Percentiles rank a stretch among this genome's conserved stretches.
These are phyloP conservation scores for Drosophila chauvacae DNA, from an alignment of 1,140 invertebrate species.

Conservation along the genomic window DNA sequence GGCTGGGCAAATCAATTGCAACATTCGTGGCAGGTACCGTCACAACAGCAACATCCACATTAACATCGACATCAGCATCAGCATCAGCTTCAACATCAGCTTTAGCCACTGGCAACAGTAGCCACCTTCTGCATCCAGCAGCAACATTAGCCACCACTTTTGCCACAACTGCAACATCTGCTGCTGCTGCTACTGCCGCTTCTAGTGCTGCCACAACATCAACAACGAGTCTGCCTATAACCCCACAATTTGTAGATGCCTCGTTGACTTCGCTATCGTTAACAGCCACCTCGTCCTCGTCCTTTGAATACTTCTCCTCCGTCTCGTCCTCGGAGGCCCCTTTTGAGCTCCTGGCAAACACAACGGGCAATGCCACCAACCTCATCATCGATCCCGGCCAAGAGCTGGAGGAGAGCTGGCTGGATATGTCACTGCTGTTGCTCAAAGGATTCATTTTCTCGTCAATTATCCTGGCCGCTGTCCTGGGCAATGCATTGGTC, in stretches of 20 bases:
- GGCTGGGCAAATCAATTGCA: conserved; percentile 62
- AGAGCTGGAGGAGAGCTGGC: conserved; percentile 83
- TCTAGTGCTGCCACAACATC: conserved; percentile 1
- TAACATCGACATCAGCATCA: conserved; percentile 27
- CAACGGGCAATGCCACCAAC: conserved; percentile 61
- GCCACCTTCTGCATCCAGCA: conserved; percentile 32
- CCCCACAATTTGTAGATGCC: conserved; percentile 69
- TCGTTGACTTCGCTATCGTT: conserved; percentile 79
- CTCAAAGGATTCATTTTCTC: conserved; percentile 91
- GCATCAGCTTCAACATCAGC: conserved; percentile 12
- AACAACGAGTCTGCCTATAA: conserved; percentile 59
- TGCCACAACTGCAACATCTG: conserved; percentile 33
- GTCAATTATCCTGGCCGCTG: conserved; percentile 93
- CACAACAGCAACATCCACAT: conserved; percentile 34
- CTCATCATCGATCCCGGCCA: conserved; percentile 19
- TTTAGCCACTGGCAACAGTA: conserved; percentile 25
- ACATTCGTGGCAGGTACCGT: conserved; percentile 48
- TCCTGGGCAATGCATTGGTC: conserved; percentile 94
- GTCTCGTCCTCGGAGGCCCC: conserved; percentile 34
- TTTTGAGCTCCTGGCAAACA: conserved; percentile 60
- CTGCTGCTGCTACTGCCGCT: neutral
- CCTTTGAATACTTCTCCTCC: conserved; percentile 16
- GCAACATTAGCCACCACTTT: conserved; percentile 28
- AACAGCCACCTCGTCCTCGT: conserved; percentile 59
- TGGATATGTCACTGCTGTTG: conserved; percentile 86